Conservation (phyloP, 2,797 vertebrate species). For the Crocodylus rhombifer region DNA sequence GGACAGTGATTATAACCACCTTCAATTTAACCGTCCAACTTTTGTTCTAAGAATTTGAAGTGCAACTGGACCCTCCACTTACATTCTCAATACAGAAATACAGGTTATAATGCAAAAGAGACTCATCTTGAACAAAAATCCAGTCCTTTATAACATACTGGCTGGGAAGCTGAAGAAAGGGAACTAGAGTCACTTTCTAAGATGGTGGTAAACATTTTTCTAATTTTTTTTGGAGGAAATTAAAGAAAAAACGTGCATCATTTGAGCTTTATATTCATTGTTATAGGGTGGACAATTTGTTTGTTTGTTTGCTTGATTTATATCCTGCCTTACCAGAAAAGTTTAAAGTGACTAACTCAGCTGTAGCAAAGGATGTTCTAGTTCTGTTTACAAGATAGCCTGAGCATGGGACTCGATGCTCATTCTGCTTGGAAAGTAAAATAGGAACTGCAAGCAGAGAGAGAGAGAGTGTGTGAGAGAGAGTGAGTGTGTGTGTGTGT, state of each 20-base stretch:
- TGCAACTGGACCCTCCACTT: neutral
- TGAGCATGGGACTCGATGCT: neutral
- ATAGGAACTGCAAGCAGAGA: neutral
- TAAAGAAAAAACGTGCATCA: neutral
- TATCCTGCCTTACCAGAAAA: neutral
- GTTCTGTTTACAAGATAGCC: neutral
- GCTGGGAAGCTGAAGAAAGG: neutral
- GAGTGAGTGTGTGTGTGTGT: too few species aligned
- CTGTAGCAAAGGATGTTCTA: neutral
- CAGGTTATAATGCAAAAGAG: neutral
- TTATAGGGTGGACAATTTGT: too few species aligned
- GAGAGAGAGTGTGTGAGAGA: too few species aligned
- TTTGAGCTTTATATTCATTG: neutral
- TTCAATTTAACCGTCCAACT: neutral
- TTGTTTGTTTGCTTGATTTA: too few species aligned
- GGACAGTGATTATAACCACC: neutral
- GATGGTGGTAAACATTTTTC: neutral
- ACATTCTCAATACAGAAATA: neutral
- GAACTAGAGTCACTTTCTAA: neutral
- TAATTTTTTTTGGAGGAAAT: neutral
- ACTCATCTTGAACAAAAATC: neutral
- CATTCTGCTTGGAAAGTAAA: neutral
- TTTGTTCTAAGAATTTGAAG: neutral
- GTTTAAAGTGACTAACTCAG: neutral
- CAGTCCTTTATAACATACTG: neutral